Percentiles rank a stretch among this genome's conserved stretches.
These are phyloP conservation scores for Hippocampus comes DNA, from an alignment of 2,113 vertebrate genomes.

Conservation along the genomic window DNA sequence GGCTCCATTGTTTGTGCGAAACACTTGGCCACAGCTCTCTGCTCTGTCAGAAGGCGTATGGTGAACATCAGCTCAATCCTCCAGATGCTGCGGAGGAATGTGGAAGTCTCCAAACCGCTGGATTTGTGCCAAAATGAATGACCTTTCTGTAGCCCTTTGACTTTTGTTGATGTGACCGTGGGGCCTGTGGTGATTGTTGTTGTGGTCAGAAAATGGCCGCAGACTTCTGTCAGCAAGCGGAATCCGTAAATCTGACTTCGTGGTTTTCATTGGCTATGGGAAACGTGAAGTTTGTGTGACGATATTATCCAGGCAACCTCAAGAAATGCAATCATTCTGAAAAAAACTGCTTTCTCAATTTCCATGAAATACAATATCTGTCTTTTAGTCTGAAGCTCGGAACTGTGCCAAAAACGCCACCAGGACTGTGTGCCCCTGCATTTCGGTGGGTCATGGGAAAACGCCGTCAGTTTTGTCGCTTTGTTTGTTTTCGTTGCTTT, in stretches of 20 bases:
- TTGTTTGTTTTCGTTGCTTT: constrained; percentile 23
- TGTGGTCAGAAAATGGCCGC: constrained; percentile 14
- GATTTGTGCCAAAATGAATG: constrained; percentile 42
- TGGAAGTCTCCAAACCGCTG: constrained; percentile 39
- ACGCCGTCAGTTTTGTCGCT: constrained; percentile 7
- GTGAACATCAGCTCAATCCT: constrained; percentile 52
- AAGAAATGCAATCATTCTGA: background rate
- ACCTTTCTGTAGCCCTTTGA: constrained; percentile 36
- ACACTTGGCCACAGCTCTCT: constrained; percentile 36
- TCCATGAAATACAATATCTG: background rate
- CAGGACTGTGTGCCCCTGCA: constrained; percentile 12
- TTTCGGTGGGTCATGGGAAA: constrained; percentile 51
- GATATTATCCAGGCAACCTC: background rate
- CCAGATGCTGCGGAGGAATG: constrained; percentile 61
- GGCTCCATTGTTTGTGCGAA: constrained; percentile 30
- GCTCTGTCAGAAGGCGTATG: constrained; percentile 38
- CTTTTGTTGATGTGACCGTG: constrained; percentile 17
- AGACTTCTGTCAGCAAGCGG: constrained; percentile 1
- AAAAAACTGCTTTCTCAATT: background rate
- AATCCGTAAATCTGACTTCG: background rate
- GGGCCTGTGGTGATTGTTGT: constrained; percentile 13
- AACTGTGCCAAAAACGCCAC: constrained; percentile 7
- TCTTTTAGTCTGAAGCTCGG: constrained; percentile 23
- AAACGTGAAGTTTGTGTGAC: background rate
- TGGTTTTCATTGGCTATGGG: background rate